phyloP scores from a whole-genome alignment of 1,140 invertebrate genomes.

The Chrysoperla carnea region DNA sequence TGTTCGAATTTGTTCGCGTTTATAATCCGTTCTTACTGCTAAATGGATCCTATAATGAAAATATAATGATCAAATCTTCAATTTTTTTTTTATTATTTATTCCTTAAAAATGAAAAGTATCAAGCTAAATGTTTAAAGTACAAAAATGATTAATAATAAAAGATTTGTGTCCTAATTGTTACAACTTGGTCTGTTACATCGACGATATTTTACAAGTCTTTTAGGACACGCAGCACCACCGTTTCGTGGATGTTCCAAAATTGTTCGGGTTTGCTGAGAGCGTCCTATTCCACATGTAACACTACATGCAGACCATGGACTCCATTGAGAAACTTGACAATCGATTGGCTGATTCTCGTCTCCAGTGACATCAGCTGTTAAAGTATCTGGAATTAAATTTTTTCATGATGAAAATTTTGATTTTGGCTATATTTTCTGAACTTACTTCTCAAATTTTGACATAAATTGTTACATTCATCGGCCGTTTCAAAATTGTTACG shows the following conservation, averaged over 20 bases:
- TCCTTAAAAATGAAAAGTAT: too few relatives aligned
- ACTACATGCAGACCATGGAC: conserved; percentile 55
- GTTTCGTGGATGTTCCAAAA: conserved; percentile 39
- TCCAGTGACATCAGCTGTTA: too few relatives aligned
- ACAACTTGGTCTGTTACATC: conserved; percentile 20
- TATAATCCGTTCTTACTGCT: too few relatives aligned
- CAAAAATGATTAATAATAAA: too few relatives aligned
- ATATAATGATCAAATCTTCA: too few relatives aligned
- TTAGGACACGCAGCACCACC: conserved; percentile 51
- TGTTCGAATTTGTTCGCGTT: too few relatives aligned
- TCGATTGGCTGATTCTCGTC: conserved; percentile 18
- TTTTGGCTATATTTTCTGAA: background rate
- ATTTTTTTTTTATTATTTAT: too few relatives aligned
- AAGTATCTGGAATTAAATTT: too few relatives aligned
- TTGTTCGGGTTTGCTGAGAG: conserved; percentile 34
- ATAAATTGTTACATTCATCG: conserved; percentile 59
- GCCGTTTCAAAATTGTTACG: conserved; percentile 70
- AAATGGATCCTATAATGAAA: too few relatives aligned
- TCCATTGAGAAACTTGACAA: conserved; percentile 56
- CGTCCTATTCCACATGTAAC: conserved; percentile 53
- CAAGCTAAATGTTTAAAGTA: too few relatives aligned
- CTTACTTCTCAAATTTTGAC: conserved; percentile 35
- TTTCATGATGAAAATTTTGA: background rate
- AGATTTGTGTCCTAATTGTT: too few relatives aligned
- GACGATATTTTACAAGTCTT: conserved; percentile 28